Conservation (phyloP, 1,140 invertebrate genomes). For the Macrosteles quadrilineatus region DNA sequence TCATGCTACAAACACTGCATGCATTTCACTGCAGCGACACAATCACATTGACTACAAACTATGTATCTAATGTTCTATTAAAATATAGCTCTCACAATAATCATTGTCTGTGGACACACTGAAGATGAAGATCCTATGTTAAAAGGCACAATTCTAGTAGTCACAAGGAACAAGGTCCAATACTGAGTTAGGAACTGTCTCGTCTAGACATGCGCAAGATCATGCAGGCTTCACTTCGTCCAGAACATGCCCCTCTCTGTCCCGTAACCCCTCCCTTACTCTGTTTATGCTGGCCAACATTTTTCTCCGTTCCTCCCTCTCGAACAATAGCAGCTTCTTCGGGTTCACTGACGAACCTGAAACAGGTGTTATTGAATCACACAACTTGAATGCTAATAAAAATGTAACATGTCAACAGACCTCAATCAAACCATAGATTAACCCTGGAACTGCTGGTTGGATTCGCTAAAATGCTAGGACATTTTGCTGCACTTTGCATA, state of each 20-base stretch:
- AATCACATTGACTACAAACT: no score
- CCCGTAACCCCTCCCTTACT: not conserved
- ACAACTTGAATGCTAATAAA: not conserved
- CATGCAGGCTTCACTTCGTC: constrained; percentile 23
- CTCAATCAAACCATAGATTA: no score
- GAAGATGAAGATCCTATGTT: not conserved
- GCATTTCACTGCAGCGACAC: no score
- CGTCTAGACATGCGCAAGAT: not conserved
- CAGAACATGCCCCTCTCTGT: not conserved
- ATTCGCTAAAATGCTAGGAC: no score
- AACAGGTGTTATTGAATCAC: no score
- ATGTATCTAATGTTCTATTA: no score
- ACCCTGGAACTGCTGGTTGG: no score
- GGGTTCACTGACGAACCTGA: not conserved
- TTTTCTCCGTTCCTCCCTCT: constrained; percentile 6
- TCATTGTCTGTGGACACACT: no score
- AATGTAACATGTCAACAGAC: not conserved
- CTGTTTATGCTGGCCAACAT: not conserved
- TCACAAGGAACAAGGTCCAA: constrained; percentile 5
- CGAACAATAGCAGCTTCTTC: not conserved
- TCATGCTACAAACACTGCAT: no score
- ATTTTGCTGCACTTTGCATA: no score
- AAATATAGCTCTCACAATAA: no score
- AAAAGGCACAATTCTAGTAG: constrained; percentile 7
- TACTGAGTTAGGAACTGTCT: constrained; percentile 21